Evolutionary conservation across 2,888 invertebrate genomes (phyloP).

Genomic region (Lamellibrachia satsuma): DNA sequence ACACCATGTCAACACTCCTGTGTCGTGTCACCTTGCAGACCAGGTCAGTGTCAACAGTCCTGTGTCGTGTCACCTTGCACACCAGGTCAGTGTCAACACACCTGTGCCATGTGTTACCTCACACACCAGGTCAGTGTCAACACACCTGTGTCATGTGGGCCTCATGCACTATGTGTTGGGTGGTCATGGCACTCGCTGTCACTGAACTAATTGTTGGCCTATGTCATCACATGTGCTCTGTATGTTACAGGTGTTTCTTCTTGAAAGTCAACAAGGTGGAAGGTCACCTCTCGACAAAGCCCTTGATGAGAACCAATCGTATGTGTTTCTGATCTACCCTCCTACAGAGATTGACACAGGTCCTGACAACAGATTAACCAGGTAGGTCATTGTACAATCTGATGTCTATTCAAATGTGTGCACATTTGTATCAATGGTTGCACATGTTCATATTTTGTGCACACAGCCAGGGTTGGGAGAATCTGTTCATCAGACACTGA

Average conservation of each 20-base stretch:
- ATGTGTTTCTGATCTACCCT: conserved; percentile 86
- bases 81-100: conserved; percentile 76
- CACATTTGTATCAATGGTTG: no score
- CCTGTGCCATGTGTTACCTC: neutral
- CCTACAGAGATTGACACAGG: conserved; percentile 48
- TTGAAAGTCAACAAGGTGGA: conserved; percentile 70
- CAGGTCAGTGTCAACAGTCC: neutral
- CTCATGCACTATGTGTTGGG: no score
- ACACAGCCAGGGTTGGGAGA: no score
- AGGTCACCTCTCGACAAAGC: conserved; percentile 45
- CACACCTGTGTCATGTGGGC: neutral
- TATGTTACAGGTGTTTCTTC: conserved; percentile 70
- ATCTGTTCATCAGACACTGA: no score
- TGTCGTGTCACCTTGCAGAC: neutral
- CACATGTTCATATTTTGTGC: no score
- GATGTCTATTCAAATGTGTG: conserved; percentile 42
- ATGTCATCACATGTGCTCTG: neutral
- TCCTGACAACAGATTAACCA: conserved; percentile 30
- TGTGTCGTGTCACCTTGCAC: conserved; percentile 71
- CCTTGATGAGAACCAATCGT: conserved; percentile 80
- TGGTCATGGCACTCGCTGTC: no score
- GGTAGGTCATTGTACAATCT: neutral
- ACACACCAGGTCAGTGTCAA: neutral
- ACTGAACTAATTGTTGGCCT: neutral
- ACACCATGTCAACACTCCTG: conserved; percentile 72